Evolutionary conservation across 2,888 invertebrate species (phyloP), one percentile per base, ranked within the genome.

Genomic region (Tuta absoluta): DNA sequence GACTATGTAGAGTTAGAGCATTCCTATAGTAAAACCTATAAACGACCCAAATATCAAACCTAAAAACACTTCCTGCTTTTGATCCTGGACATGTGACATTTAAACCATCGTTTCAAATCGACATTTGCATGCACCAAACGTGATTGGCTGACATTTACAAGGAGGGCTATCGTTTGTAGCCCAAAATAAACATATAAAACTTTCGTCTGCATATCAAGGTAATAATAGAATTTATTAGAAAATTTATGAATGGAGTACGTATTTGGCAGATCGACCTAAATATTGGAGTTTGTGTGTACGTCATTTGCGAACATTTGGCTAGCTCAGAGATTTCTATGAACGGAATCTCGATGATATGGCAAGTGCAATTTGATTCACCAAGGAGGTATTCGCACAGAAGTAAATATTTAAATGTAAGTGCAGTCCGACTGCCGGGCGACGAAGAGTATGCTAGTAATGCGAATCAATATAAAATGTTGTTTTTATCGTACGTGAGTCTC

Each of bases 91-190:
- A 49, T 49, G 33, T 63, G 64, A 64, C 64, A 64, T 64, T 61
- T 61, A 62, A 24, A 21, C 24, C 23, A 62, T 48, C 57, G 49
- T 59, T 33, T 61, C 37, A 49, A 51, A 62, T 57, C 62, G 48
- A 62, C 61, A 41, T 51, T 59, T 24, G 45, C 21, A 51, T 17
- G 45, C 21, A 51, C 14, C 64, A 56, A n/a, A 28, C 53, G 53
- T 37, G 61, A 61, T 23, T 45, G 64, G 38, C 53, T 64, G 64
- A 64, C 61, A 64, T 64, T 64, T 64, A 56, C 51, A 23, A 19
- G 53, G 41, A 61, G 48, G 41, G 48, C 28, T 64, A 64, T 59
- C 59, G 59, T 59, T 64, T 59, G 51, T n/a, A n/a, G 11, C 28
- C n/a, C 28, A 62, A 49, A 63, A 49, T 60, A 51, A 59, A 64